phyloP scores from a whole-genome alignment of 2,888 invertebrate genomes.

The Cyrtodaria siliqua region DNA sequence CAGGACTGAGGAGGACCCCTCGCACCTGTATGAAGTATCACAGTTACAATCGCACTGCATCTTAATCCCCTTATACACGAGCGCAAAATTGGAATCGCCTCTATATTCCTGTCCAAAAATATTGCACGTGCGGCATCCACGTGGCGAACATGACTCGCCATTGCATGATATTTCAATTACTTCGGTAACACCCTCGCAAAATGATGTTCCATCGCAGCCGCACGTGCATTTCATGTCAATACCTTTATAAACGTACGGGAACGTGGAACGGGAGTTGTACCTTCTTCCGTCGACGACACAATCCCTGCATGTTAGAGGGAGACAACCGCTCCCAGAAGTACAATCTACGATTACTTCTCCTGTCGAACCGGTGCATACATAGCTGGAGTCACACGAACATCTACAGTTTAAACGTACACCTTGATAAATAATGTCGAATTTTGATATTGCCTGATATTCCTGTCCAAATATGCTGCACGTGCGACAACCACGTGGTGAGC shows the following conservation, averaged over 20 bases:
- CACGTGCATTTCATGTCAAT: constrained; percentile 50
- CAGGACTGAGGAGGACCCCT: constrained; percentile 55
- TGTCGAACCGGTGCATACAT: constrained; percentile 46
- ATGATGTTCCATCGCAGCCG: constrained; percentile 49
- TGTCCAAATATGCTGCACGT: constrained; percentile 69
- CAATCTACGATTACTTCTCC: constrained; percentile 27
- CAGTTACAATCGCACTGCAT: constrained; percentile 74
- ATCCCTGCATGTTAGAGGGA: constrained; percentile 40
- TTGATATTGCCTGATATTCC: constrained; percentile 61
- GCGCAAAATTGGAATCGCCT: constrained; percentile 69
- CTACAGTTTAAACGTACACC: constrained; percentile 74
- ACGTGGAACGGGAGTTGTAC: constrained; percentile 53
- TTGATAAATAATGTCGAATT: constrained; percentile 68
- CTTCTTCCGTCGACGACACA: constrained; percentile 45
- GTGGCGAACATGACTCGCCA: constrained; percentile 31
- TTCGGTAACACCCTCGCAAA: constrained; percentile 37
- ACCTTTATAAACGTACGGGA: constrained; percentile 35
- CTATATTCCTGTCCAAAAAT: constrained; percentile 65
- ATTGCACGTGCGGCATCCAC: constrained; percentile 66
- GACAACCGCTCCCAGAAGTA: constrained; percentile 37
- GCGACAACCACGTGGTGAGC: constrained; percentile 60
- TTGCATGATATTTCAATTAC: constrained; percentile 43
- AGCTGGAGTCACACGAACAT: constrained; percentile 71
- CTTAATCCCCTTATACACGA: constrained; percentile 55
- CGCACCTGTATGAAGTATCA: constrained; percentile 77